Evolutionary conservation across 92 coral and sea anemone genomes (phyloP).

Genomic region (Epizoanthus illoricatus): DNA sequence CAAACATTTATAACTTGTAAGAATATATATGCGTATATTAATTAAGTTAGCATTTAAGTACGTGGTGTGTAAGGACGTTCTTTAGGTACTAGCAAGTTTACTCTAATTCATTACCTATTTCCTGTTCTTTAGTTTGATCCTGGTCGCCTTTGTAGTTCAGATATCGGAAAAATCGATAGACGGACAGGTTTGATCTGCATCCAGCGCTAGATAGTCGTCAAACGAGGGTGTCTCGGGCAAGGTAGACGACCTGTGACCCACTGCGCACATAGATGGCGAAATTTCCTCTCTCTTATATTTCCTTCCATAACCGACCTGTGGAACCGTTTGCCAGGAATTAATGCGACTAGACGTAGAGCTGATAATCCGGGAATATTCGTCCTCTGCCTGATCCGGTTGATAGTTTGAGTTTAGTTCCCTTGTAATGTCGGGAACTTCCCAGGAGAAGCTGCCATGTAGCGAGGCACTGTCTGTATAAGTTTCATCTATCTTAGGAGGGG

Average conservation of each 20-base stretch:
- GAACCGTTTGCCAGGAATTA: conserved; percentile 71
- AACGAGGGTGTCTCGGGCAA: conserved; percentile 90
- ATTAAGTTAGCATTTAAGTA: too few relatives aligned
- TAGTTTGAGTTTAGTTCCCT: conserved; percentile 64
- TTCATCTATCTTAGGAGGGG: conserved; percentile 68
- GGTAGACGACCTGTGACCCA: conserved; percentile 45
- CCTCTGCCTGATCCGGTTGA: conserved; percentile 25
- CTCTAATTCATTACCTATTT: not conserved
- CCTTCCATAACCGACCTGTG: conserved; percentile 40
- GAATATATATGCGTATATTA: too few relatives aligned
- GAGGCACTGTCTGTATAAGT: conserved; percentile 57
- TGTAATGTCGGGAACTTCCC: conserved; percentile 93
- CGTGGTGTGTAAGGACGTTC: not conserved
- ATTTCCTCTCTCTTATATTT: conserved; percentile 65
- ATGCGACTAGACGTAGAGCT: conserved; percentile 25
- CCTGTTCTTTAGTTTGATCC: not conserved
- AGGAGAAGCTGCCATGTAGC: conserved; percentile 67
- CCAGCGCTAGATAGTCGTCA: conserved; percentile 91
- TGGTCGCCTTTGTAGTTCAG: conserved; percentile 40
- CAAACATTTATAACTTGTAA: too few relatives aligned
- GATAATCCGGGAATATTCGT: conserved; percentile 24
- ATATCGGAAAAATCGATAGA: conserved; percentile 95
- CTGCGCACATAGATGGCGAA: conserved; percentile 50
- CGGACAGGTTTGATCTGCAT: conserved; percentile 98
- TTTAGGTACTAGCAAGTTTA: not conserved